Base-by-base conservation (phyloP, 2,888 invertebrate genomes). In the Margaritifera margaritifera region DNA sequence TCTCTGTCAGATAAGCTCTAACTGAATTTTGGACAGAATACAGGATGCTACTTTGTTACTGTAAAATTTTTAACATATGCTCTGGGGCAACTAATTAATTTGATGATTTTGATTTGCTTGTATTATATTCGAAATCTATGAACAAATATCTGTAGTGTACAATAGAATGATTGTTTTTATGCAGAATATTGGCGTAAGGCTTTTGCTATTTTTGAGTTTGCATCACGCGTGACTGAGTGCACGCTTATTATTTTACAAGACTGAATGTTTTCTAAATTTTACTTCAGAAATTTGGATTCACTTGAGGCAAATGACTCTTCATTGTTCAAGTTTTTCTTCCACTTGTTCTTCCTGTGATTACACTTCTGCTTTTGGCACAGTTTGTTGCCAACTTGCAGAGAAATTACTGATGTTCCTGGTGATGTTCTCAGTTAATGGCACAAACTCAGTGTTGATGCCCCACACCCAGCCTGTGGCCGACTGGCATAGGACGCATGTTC, bases 61-160 rank as follows among this genome's bases (percentile, higher is more conserved):
- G 42, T 25, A 57, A 27, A 62, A 24, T 50, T 27, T 22, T 62
- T 55, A 31, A 56, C 55, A 24, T n/a, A 62, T 11, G 24, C 58
- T 24, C 20, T 24, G 15, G 62, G 22, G 6, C 25, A 55, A 52
- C 57, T 62, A 11, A 3, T 57, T n/a, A 67, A 27, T 31, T 58
- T 55, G 11, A 67, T 6, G 51, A 55, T 22, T 24, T 42, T 20
- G 6, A 67, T 1, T 22, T 67, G 61, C 18, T 50, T 56, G 55
- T 67, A 25, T 11, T 62, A 50, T 1, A 55, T 51, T 27, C 67
- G 54, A 54, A 67, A 31, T 42, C 61, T 67, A 51, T 67, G 67
- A 27, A 67, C 50, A 24, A 61, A 62, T 62, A 67, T 52, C 55
- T 67, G 22, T 42, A 67, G 27, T 67, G 67, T 54, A 42, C 15